These are phyloP conservation scores for Ditula angustiorana DNA, from an alignment of 2,888 invertebrate species.

Conservation along the genomic window DNA sequence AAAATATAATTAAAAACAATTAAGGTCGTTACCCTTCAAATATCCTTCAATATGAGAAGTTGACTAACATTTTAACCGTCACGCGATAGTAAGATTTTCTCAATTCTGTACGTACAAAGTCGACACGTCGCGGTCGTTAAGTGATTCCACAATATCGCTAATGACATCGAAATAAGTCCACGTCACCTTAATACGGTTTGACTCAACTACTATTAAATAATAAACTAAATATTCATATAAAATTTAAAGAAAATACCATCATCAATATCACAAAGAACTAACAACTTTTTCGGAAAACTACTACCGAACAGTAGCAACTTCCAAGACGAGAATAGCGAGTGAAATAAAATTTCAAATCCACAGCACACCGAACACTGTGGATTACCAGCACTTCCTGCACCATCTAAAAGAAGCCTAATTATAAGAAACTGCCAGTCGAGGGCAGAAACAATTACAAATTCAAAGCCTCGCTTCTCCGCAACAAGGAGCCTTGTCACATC, in stretches of 20 bases:
- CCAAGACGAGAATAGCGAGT: slow-evolving; percentile 14
- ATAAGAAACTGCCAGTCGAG: slow-evolving; percentile 46
- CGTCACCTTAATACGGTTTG: no score
- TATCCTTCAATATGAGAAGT: not conserved
- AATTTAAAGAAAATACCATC: no score
- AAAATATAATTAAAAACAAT: not conserved
- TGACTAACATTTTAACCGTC: slow-evolving; percentile 3
- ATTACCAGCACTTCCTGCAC: slow-evolving; percentile 39
- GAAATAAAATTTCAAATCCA: slow-evolving; percentile 39
- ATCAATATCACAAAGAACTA: no score
- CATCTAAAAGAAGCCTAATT: slow-evolving; percentile 45
- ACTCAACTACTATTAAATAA: not conserved
- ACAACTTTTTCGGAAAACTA: not conserved
- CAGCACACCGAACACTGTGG: slow-evolving; percentile 35
- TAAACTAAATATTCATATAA: no score
- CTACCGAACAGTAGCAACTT: not conserved
- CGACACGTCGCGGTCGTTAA: not conserved
- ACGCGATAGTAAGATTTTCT: not conserved
- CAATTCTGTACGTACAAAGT: not conserved
- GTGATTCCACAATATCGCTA: not conserved
- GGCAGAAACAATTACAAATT: slow-evolving; percentile 56
- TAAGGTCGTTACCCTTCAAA: not conserved
- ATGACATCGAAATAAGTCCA: not conserved
- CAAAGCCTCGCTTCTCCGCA: slow-evolving; percentile 46
- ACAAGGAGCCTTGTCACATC: not conserved